Evolutionary conservation across 1,140 invertebrate genomes (phyloP), one percentile per base, ranked within the genome.

Genomic region (Babylonia areolata): DNA sequence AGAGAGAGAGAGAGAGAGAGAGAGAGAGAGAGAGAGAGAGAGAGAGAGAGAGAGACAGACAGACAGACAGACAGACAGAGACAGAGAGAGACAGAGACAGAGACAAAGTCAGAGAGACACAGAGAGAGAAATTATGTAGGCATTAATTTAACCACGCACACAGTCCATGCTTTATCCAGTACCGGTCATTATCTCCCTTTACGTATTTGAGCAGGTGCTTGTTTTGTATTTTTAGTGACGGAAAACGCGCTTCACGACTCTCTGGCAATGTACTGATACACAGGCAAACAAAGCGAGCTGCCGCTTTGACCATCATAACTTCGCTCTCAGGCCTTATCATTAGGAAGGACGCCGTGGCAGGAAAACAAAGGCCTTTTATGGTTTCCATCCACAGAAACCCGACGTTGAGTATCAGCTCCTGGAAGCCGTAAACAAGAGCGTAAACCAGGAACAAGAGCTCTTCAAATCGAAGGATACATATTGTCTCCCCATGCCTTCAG

Each of bases 11-110:
- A 37, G 73, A 35, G 15, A 15, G 33, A 77, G 33, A 77, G 33
- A 77, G 73, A 77, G 35, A 77, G 73, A 37, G 33, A 77, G 73
- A 77, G 73, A 77, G 35, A 39, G 9, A 39, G 73, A 77, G 73
- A 77, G 33, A 77, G 33, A 77, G 73, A 35, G 31, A 35, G 12
- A 35, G 31, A 35, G 12, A 35, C 3, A 35, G 73, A 77, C 5
- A 37, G 73, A 37, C 17, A 77, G 73, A 77, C n/a, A 77, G 3
- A 77, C 9, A 77, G 73, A 77, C n/a, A 77, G 2, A 77, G 73
- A 77, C 0, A 77, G 73, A 77, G 6, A 77, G 35, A 77, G n/a
- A 77, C n/a, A 77, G 3, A 77, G 33, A 77, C 20, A 77, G 73
- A 77, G 28, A 31, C 6, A 35, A 31, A 64, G 58, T 64, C n/a